These are phyloP conservation scores for Pseudomyrmex sp. DNA, from an alignment of 1,140 invertebrate species.

Conservation along the genomic window DNA sequence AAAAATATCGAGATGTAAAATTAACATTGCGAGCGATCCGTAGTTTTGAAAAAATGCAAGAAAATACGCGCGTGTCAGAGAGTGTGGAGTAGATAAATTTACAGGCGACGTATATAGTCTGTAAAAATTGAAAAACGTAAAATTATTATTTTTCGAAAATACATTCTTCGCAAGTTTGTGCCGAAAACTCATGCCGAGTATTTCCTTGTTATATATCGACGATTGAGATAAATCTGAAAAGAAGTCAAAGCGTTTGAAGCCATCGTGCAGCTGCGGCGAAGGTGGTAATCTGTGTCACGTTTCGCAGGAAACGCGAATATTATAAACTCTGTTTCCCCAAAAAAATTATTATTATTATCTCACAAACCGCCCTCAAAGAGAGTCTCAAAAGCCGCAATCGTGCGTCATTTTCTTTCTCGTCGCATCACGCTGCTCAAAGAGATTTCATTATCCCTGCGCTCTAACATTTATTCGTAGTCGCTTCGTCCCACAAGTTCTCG, in stretches of 20 bases:
- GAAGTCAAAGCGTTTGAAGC: conserved; percentile 62
- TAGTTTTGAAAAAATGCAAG: too few relatives aligned
- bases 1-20: too few relatives aligned
- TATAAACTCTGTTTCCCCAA: conserved; percentile 78
- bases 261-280: conserved; percentile 69
- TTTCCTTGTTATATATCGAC: conserved; percentile 14
- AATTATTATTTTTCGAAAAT: not conserved
- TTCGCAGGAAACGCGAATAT: conserved; percentile 58
- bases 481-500: not conserved
- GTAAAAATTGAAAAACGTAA: too few relatives aligned
- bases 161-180: not conserved
- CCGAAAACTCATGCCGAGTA: not conserved
- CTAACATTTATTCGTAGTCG: conserved; percentile 14
- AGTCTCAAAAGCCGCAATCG: conserved; percentile 33
- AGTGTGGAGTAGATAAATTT: not conserved
- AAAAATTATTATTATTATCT: conserved; percentile 56
- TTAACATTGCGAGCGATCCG: too few relatives aligned
- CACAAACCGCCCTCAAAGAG: conserved; percentile 60
- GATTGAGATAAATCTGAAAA: conserved; percentile 53
- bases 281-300: conserved; percentile 71
- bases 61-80: too few relatives aligned
- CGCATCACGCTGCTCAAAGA: conserved; percentile 26
- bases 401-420: conserved; percentile 35
- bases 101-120: too few relatives aligned
- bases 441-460: conserved; percentile 20